These are phyloP conservation scores for Pyrgilauda ruficollis DNA, from an alignment of 2,113 vertebrate species.

Conservation along the genomic window DNA sequence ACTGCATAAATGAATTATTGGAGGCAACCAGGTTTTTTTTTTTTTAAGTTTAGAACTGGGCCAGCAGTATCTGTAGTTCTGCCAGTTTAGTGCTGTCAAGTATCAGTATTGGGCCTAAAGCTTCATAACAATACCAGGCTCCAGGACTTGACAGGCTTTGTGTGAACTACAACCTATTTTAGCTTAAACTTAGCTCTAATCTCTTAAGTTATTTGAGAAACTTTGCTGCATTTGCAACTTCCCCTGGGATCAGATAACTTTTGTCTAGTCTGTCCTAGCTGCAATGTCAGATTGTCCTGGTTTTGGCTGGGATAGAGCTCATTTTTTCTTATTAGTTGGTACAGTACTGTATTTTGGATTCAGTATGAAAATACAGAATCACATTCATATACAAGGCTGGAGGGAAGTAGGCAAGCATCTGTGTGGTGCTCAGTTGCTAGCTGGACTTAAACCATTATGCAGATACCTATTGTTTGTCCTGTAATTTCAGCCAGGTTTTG, in stretches of 20 bases:
- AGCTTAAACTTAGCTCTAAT: background rate
- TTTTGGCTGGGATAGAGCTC: background rate
- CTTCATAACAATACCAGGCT: background rate
- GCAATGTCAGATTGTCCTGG: background rate
- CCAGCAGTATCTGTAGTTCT: background rate
- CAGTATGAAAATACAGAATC: background rate
- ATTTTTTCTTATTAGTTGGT: background rate
- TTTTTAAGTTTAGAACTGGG: background rate
- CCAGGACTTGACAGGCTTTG: background rate
- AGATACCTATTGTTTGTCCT: background rate
- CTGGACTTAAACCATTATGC: background rate
- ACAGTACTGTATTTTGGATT: background rate
- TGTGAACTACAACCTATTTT: background rate
- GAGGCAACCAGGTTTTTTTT: background rate
- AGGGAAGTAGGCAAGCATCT: background rate
- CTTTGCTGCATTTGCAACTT: background rate
- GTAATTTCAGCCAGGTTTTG: background rate
- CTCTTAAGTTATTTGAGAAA: background rate
- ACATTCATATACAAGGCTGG: rapidly evolving
- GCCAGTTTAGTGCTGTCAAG: background rate
- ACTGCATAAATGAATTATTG: background rate
- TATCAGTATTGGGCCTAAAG: background rate
- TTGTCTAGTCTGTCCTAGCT: background rate
- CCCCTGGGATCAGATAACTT: background rate
- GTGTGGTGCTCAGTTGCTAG: background rate